phyloP scores from a whole-genome alignment of 2,888 invertebrate genomes.

The Seladonia tumulorum region DNA sequence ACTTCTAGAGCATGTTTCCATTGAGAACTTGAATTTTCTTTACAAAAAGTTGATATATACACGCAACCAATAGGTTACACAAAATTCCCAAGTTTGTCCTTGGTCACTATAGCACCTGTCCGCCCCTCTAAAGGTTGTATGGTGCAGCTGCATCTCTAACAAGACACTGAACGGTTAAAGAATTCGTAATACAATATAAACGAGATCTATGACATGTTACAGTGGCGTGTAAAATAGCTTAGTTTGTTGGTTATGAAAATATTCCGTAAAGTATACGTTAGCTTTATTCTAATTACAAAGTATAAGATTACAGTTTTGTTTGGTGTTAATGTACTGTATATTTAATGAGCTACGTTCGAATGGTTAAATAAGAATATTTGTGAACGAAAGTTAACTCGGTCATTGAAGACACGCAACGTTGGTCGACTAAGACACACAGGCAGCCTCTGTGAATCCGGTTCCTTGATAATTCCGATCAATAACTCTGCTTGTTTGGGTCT shows the following conservation, averaged over 20 bases:
- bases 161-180: no score
- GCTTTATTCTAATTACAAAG: neutral
- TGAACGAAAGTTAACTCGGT: neutral
- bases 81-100: no score
- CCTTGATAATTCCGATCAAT: conserved; percentile 57
- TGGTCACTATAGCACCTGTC: no score
- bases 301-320: neutral
- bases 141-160: no score
- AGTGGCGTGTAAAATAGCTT: neutral
- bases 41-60: no score
- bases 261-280: neutral
- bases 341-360: neutral
- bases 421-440: conserved; percentile 33
- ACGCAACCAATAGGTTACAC: no score
- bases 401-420: neutral
- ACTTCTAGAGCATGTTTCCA: neutral
- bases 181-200: no score
- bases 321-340: neutral
- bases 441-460: conserved; percentile 56
- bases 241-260: neutral
- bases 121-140: no score
- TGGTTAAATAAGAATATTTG: neutral
- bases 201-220: neutral
- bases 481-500: conserved; percentile 15
- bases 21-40: neutral